Evolutionary conservation across 2,113 vertebrate species (phyloP), one percentile per base, ranked within the genome.

Genomic region (Candoia aspera): DNA sequence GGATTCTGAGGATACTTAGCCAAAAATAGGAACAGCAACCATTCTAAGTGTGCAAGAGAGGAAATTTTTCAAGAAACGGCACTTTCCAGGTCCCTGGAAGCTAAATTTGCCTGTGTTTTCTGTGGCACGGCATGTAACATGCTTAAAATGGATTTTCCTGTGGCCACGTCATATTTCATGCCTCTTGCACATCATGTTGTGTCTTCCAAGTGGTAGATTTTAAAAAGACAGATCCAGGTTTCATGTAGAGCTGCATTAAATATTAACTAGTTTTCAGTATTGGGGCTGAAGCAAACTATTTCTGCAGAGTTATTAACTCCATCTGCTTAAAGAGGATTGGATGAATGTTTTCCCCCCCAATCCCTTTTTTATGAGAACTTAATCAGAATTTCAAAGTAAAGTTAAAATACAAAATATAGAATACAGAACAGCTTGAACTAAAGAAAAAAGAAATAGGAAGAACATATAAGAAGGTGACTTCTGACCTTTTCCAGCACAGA

Each of bases 61-160:
- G 33, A 85, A 29, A 68, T 85, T 37, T 90, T 37, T 55, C 83
- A 83, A 90, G 73, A 88, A 73, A 49, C 92, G 0, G 24, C 89
- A 79, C 85, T 73, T 93, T 86, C n/a, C 54, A 86, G n/a, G 88
- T 94, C 92, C 64, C 29, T 73, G 59, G 37, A 5, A n/a, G 6
- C 84, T 92, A 64, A 93, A 86, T 86, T 92, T 92, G 42, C 26
- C 42, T 29, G 15, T 19, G n/a, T 17, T 58, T 10, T 86, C 12
- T 6, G 55, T 57, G 59, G 5, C 86, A 94, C 79, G 24, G 33
- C 1, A 8, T 49, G 29, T 49, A 89, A 10, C 29, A 24, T 26
- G 42, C 93, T 11, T 26, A 88, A 83, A 89, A 60, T 54, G 24
- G 13, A 3, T 54, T 90, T 93, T 53, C 3, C 37, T 92, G 84